Evolutionary conservation across 2,888 invertebrate genomes (phyloP), one percentile per base, ranked within the genome.

Genomic region (Rotaria sp.): DNA sequence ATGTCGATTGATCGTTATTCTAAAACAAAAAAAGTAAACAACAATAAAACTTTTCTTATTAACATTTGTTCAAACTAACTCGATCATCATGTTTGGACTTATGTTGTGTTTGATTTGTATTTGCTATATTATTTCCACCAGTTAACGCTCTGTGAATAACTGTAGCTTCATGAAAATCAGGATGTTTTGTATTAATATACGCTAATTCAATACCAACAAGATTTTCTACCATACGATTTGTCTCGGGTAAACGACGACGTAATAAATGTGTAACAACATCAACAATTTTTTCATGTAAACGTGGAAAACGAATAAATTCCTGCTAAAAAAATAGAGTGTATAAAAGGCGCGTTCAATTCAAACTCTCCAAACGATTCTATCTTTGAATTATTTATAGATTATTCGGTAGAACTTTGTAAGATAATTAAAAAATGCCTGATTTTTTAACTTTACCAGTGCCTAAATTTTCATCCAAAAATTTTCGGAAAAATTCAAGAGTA

Each of bases 171-270:
- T 95, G 95, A 92, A 99, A 99, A 93, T 99, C 99, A 0, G 99
- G 99, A 92, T 99, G 99, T 91, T 97, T 98, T 24, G 98, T 99
- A 92, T 99, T 99, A 86, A 99, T 98, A 91, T 99, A 99, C 1
- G 99, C 96, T 90, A 99, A 92, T 92, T 99, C 99, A 89, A 99
- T 96, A 67, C 95, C 95, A 26, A 99, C 97, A 89, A 99, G 92
- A 92, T 99, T 97, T 91, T 97, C 96, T 89, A 94, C 97, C 97
- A 99, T 98, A 45, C 93, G 91, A 92, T 99, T 99, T 80, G 99
- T 98, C 35, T 96, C 94, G 4, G 97, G 97, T 88, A 99, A 93
- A n/a, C 99, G 93, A 26, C 95, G 94, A 86, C 97, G 93, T 88
- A 99, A 92, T 87, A 98, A 92, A 89, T 96, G 95, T 26, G 97